Conservation (phyloP, 2,888 invertebrate genomes). For the Himalopsyche tibetana region DNA sequence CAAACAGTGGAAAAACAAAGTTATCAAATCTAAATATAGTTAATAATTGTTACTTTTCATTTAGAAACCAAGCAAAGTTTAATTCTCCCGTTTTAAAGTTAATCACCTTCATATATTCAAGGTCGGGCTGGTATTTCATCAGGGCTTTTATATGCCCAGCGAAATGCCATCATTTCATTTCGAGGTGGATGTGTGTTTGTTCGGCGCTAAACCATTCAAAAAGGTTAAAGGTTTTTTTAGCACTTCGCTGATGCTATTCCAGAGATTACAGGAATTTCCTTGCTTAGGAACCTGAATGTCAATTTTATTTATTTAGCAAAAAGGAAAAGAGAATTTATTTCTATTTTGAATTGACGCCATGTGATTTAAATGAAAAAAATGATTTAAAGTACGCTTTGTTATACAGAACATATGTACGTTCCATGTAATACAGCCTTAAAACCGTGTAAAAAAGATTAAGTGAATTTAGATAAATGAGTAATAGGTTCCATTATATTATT, state of each 20-base stretch:
- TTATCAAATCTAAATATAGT: too few species aligned
- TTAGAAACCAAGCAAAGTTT: background rate
- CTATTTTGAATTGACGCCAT: background rate
- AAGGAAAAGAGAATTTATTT: background rate
- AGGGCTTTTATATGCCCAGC: conserved; percentile 8
- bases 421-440: too few species aligned
- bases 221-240: conserved; percentile 29
- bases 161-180: background rate
- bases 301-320: conserved; percentile 8
- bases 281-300: background rate
- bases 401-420: too few species aligned
- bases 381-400: too few species aligned
- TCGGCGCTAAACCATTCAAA: conserved; percentile 15
- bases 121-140: background rate
- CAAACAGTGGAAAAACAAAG: too few species aligned
- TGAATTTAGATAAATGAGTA: too few species aligned
- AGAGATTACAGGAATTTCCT: conserved; percentile 30
- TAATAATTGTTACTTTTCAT: too few species aligned
- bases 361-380: too few species aligned
- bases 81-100: background rate
- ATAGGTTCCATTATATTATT: too few species aligned
- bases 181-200: conserved; percentile 10
- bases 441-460: too few species aligned
- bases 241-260: conserved; percentile 2
- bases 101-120: background rate